A percentile compares a stretch with the other conserved stretches of the same genome.
Conservation (phyloP, 2,113 vertebrate genomes). For the Caranx ignobilis region DNA sequence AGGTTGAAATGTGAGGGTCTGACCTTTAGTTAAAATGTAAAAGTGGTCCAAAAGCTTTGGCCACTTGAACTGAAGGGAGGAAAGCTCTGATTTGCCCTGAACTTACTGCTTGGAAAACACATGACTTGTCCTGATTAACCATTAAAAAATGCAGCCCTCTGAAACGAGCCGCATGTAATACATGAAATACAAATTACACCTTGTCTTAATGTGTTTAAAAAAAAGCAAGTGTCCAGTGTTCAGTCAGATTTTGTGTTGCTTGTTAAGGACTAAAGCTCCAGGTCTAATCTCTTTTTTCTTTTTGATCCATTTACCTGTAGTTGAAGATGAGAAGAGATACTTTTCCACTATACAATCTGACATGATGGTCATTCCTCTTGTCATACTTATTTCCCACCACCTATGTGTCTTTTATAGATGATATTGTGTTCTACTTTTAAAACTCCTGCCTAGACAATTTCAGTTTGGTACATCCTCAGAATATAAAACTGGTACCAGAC, state of each 20-base stretch:
- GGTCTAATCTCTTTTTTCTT: background rate
- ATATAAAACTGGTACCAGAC: background rate
- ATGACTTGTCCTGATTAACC: constrained; percentile 1
- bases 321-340: too few species aligned
- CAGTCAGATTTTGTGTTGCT: background rate
- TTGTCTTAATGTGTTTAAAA: constrained; percentile 15
- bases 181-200: background rate
- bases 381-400: too few species aligned
- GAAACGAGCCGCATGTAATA: constrained; percentile 24
- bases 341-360: background rate
- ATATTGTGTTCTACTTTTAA: background rate
- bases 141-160: constrained; percentile 7
- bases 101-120: constrained; percentile 30
- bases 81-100: constrained; percentile 9
- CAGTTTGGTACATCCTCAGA: background rate
- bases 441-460: background rate
- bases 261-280: background rate
- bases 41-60: constrained; percentile 60
- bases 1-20: constrained; percentile 61
- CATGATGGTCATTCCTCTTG: background rate
- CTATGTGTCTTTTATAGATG: too few species aligned
- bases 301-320: background rate
- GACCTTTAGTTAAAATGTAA: constrained; percentile 72
- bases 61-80: constrained; percentile 56
- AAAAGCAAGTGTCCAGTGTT: constrained; percentile 4